Base-by-base conservation (phyloP, 92 coral and sea anemone species). In the Diadumene lineata region DNA sequence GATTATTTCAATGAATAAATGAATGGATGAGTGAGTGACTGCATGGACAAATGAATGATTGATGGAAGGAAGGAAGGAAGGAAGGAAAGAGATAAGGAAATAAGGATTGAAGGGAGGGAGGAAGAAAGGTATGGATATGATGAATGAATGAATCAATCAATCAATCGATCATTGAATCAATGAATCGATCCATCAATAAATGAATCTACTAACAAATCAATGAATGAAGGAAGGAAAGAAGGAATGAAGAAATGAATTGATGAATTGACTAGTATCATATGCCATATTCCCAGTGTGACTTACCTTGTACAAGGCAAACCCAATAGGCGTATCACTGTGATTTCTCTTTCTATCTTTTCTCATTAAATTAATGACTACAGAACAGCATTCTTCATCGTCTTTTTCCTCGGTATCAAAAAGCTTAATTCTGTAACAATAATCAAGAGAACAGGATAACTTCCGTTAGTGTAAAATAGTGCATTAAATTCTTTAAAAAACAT, bases 271-370 rank as follows among this genome's bases (percentile, higher is more conserved):
- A n/a, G n/a, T n/a, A n/a, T n/a, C n/a, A n/a, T n/a, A n/a, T n/a
- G n/a, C n/a, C n/a, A n/a, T n/a, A n/a, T n/a, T n/a, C n/a, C n/a
- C n/a, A n/a, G n/a, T n/a, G n/a, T n/a, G n/a, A n/a, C n/a, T n/a
- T 64, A 80, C 85, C 79, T 73, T 80, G 53, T 80, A 80, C 10
- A 80, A 50, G 24, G 85, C 78, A 55, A 80, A 80, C 26, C 85
- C 85, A 53, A 80, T 80, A 30, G 85, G 79, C 25, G 67, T 50
- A 7, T 73, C 79, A 23, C 68, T 50, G 21, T 63, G 79, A 31
- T 22, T 61, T 57, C 79, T 46, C 33, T 48, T 48, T 19, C 56
- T 63, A 21, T 73, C 85, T 53, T 65, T 80, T 53, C 79, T 61
- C 85, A 73, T 80, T 31, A 80, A 31, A 0, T 79, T 78, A 15